These are phyloP conservation scores for Drosophila fulvimacula DNA, from an alignment of 2,888 invertebrate species.

Conservation along the genomic window DNA sequence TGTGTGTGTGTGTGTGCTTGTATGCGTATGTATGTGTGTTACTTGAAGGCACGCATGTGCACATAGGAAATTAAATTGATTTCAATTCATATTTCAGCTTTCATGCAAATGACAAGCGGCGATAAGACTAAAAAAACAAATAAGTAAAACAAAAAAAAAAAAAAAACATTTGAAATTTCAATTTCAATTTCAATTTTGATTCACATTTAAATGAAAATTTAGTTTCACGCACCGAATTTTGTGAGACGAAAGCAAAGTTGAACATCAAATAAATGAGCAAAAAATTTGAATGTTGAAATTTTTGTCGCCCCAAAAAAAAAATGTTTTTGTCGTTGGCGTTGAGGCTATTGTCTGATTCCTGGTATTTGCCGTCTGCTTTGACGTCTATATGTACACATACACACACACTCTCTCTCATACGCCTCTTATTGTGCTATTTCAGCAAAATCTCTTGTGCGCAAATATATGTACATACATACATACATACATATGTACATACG, in stretches of 20 bases:
- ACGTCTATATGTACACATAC: constrained; percentile 16
- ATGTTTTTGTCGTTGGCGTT: constrained; percentile 45
- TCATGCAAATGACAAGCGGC: constrained; percentile 16
- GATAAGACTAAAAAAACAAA: constrained; percentile 33
- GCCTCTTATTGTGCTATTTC: constrained; percentile 53
- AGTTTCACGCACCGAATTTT: constrained; percentile 2
- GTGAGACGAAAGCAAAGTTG: constrained; percentile 20
- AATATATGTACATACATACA: constrained; percentile 4
- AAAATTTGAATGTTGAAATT: constrained; percentile 55
- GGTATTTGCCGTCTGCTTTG: constrained; percentile 24
- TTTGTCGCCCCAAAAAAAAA: constrained; percentile 40
- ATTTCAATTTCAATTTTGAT: background rate
- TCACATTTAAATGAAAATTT: background rate
- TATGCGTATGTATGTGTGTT: constrained; percentile 14
- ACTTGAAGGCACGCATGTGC: constrained; percentile 29
- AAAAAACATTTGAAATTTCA: background rate
- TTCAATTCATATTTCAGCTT: constrained; percentile 23
- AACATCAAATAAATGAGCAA: constrained; percentile 27
- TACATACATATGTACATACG: constrained; percentile 5
- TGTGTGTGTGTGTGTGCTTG: background rate
- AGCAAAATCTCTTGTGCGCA: constrained; percentile 47
- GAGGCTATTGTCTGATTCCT: constrained; percentile 59
- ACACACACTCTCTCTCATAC: constrained; percentile 1
- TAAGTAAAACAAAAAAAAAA: background rate
- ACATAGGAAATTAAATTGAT: constrained; percentile 18